Evolutionary conservation across 2,797 vertebrate species (phyloP).

Genomic region (Thamnophis elegans): DNA sequence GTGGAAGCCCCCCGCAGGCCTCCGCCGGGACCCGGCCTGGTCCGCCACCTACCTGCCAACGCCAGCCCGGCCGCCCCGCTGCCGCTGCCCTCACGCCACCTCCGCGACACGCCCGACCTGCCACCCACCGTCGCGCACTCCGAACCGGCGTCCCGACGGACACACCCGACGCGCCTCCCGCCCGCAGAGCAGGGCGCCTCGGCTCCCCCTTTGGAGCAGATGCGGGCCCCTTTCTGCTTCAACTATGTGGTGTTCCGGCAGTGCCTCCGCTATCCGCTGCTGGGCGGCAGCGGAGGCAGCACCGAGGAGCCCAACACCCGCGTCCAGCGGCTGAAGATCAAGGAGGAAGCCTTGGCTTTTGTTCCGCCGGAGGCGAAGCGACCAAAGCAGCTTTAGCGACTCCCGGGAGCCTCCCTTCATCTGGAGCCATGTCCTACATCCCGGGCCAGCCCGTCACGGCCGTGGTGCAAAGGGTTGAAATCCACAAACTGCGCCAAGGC

Average conservation of each 20-base stretch:
- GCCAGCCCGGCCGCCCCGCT: neutral
- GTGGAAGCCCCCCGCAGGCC: constrained; percentile 57
- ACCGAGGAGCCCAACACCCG: constrained; percentile 75
- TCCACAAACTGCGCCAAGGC: constrained; percentile 86
- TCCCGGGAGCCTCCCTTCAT: neutral
- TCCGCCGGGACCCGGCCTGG: constrained; percentile 1
- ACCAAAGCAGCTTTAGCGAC: neutral
- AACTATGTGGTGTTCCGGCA: constrained; percentile 78
- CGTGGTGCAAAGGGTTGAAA: constrained; percentile 90
- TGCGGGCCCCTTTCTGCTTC: constrained; percentile 68
- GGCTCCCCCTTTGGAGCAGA: constrained; percentile 20
- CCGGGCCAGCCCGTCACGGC: constrained; percentile 76
- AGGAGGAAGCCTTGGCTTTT: constrained; percentile 83
- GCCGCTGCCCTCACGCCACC: neutral
- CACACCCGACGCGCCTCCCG: constrained; percentile 49
- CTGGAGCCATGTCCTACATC: constrained; percentile 75
- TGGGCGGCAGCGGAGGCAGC: constrained; percentile 72
- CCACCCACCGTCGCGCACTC: neutral
- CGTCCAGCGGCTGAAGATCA: constrained; percentile 85
- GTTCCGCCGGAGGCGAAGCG: neutral
- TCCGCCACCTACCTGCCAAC: neutral
- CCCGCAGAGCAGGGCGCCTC: neutral
- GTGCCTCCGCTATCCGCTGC: constrained; percentile 80
- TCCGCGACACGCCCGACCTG: constrained; percentile 6
- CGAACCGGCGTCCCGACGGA: constrained; percentile 34